Percentiles rank a stretch among this genome's conserved stretches.
Evolutionary conservation across 2,888 invertebrate species (phyloP).

Genomic region (Parnassius apollo): DNA sequence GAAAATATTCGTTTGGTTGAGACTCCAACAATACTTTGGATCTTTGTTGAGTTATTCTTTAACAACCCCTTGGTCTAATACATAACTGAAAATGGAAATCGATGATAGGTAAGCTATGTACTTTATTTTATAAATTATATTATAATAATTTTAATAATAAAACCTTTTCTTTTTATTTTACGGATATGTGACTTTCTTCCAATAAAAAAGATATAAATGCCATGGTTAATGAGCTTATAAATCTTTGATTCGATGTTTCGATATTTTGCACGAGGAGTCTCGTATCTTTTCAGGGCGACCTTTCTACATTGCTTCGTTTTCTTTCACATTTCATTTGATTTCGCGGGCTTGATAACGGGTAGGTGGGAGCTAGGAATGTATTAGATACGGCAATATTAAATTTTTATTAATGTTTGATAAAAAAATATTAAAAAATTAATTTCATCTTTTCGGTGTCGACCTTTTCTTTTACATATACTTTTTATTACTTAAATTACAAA

Average conservation of each 20-base stretch:
- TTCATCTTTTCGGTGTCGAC: too few species aligned
- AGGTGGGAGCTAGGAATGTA: constrained; percentile 31
- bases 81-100: too few species aligned
- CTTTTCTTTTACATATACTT: too few species aligned
- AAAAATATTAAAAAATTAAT: background rate
- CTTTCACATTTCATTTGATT: constrained; percentile 49
- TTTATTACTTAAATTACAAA: too few species aligned
- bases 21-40: too few species aligned
- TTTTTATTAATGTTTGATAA: background rate
- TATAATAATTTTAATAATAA: too few species aligned
- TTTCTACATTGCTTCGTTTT: constrained; percentile 47
- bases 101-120: too few species aligned
- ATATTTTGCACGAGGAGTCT: constrained; percentile 2
- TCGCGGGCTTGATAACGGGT: constrained; percentile 48
- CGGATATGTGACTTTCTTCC: background rate
- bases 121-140: too few species aligned
- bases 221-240: background rate
- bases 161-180: too few species aligned
- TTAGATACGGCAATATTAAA: constrained; percentile 1
- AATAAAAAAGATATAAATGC: background rate
- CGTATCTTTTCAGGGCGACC: constrained; percentile 29
- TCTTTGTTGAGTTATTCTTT: too few species aligned
- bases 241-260: constrained; percentile 1
- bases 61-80: too few species aligned
- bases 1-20: too few species aligned